Percentiles rank a stretch among this genome's conserved stretches.
These are phyloP conservation scores for Cryptus viduatorius DNA, from an alignment of 2,888 invertebrate species.

Conservation along the genomic window DNA sequence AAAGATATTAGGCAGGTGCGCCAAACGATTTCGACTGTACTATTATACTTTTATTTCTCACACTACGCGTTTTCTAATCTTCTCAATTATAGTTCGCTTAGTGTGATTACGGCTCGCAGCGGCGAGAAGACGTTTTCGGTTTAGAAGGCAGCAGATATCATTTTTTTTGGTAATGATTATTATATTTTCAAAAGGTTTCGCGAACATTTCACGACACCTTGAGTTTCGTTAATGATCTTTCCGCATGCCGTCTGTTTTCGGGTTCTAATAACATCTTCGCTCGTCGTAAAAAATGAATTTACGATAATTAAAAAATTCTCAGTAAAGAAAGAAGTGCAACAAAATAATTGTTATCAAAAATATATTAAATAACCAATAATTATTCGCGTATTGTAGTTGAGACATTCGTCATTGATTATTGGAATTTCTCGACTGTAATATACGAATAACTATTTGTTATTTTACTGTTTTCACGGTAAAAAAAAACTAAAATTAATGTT, in stretches of 20 bases:
- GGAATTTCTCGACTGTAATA: too few relatives aligned
- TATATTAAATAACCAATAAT: neutral
- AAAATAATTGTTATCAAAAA: neutral
- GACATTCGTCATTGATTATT: too few relatives aligned
- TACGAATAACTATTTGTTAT: too few relatives aligned
- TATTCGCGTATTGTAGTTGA: too few relatives aligned
- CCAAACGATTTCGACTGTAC: neutral
- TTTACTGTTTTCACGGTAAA: neutral
- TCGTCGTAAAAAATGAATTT: neutral
- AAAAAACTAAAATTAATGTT: neutral
- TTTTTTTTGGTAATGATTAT: neutral
- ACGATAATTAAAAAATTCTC: slow-evolving; percentile 4
- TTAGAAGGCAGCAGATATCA: slow-evolving; percentile 16
- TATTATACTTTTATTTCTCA: slow-evolving; percentile 46
- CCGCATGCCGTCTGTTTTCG: slow-evolving; percentile 7
- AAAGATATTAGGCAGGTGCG: slow-evolving; percentile 57
- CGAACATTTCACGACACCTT: slow-evolving; percentile 7
- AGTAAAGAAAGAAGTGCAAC: too few relatives aligned
- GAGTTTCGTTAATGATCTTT: slow-evolving; percentile 18
- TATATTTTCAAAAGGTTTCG: slow-evolving; percentile 25
- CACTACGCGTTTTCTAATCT: slow-evolving; percentile 70
- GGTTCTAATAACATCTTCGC: neutral
- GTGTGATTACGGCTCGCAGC: slow-evolving; percentile 68
- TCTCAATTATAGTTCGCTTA: slow-evolving; percentile 78
- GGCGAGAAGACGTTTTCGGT: slow-evolving; percentile 13